Evolutionary conservation across 2,113 vertebrate species (phyloP), one percentile per base, ranked within the genome.

Genomic region (Urocynchramus pylzowi): DNA sequence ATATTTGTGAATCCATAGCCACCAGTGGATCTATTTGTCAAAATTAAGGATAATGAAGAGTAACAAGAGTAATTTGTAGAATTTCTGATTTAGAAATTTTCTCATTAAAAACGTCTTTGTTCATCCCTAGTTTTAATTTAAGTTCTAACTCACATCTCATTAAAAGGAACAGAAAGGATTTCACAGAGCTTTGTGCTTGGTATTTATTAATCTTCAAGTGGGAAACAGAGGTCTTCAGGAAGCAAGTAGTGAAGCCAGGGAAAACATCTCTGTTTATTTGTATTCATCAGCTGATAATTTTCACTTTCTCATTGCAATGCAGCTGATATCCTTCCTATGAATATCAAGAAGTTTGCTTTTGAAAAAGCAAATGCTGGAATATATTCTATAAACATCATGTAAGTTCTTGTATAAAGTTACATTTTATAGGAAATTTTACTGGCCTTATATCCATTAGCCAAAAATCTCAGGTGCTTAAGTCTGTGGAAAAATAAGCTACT

Each of bases 401-500:
- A 97, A 96, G 68, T 97, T 97, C 97, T 96, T 31, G 54, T 97
- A 96, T 97, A 95, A 96, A 96, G 75, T 97, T 97, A 95, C 96
- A 77, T 95, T 97, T 98, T 97, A 98, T 97, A 87, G 93, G 80
- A 96, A 96, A 95, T 97, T 98, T 98, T 98, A 97, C 95, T 96
- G 79, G 94, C 70, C 91, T 96, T 95, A 71, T 82, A 96, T 94
- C 79, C 95, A 97, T 97, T 97, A 97, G 97, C 97, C 97, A 98
- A 98, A 98, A 98, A 96, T 97, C 90, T 97, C 97, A 98, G 96
- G 97, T 98, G 97, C 96, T 98, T 96, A 97, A 89, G 82, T 93
- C 86, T 86, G 76, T 97, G 95, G 97, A 98, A 98, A 98, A 98
- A 97, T 97, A 98, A 97, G 97, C 97, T 98, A 98, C 97, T 98